Conservation (phyloP, 1,140 invertebrate genomes). For the Aphaenogaster rudis region DNA sequence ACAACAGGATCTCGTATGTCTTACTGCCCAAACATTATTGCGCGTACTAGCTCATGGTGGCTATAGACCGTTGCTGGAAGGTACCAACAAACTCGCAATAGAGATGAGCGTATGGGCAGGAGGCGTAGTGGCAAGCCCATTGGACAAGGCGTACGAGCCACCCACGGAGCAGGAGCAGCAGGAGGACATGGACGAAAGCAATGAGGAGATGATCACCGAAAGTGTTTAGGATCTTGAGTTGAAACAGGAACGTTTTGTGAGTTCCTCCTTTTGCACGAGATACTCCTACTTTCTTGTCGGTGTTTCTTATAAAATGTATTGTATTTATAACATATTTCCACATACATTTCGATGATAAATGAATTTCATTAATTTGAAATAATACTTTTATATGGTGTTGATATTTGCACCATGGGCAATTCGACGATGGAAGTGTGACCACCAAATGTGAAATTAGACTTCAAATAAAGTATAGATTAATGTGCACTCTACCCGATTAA, state of each 20-base stretch:
- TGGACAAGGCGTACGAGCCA: conserved; percentile 96
- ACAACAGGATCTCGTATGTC: conserved; percentile 97
- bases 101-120: conserved; percentile 96
- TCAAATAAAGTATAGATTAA: conserved; percentile 20
- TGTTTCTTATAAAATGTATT: conserved; percentile 70
- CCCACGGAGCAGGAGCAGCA: conserved; percentile 89
- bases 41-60: conserved; percentile 96
- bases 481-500: conserved; percentile 3
- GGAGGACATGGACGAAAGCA: conserved; percentile 87
- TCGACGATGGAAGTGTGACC: neutral
- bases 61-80: conserved; percentile 95
- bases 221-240: conserved; percentile 77
- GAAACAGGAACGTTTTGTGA: neutral
- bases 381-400: conserved; percentile 3
- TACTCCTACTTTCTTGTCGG: conserved; percentile 20
- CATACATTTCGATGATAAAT: conserved; percentile 26
- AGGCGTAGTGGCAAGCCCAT: conserved; percentile 96
- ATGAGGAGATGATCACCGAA: conserved; percentile 88
- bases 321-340: conserved; percentile 72
- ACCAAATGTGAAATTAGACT: neutral
- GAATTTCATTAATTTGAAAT: conserved; percentile 11
- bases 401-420: neutral
- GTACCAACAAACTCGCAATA: conserved; percentile 89
- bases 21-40: conserved; percentile 95
- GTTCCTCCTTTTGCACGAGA: conserved; percentile 40